Evolutionary conservation across 2,797 vertebrate species (phyloP), one percentile per base, ranked within the genome.

Genomic region (Lerista edwardsae): DNA sequence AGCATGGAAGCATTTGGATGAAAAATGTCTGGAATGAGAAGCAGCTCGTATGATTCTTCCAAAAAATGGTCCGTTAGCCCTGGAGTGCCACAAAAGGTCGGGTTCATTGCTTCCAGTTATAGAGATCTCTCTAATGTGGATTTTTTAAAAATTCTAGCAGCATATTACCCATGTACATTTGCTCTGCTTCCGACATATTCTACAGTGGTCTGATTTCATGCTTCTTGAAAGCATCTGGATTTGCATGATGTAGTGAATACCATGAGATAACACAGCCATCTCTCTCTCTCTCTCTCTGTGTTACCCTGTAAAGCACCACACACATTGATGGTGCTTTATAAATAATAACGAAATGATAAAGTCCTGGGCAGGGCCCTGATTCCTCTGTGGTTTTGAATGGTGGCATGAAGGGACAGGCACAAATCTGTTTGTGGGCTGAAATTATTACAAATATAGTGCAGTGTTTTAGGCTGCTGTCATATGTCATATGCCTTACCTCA

Each of bases 1-100:
- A 79, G n/a, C n/a, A n/a, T n/a, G n/a, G 62, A 81, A 74, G 47
- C 23, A 25, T 82, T 73, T 78, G n/a, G 68, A 79, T 72, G 34
- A 31, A 1, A 80, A 47, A 86, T 88, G 87, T 57, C 65, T 84
- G 85, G 79, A 57, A 68, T 76, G 62, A 62, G 80, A 87, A 89
- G 91, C 84, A 90, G 89, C 41, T 89, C 88, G 75, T 74, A 62
- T 85, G 69, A 31, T 84, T 88, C 84, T 87, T 86, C 39, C 82
- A 75, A 79, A 86, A 82, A 89, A 84, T 86, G 89, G 77, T 89
- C 86, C 84, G 84, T 29, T 62, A 92, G 79, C 67, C 27, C 21
- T 87, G 61, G 77, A 86, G 76, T 86, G 44, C 86, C 89, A 12
- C 76, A 82, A 71, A 84, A 84, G 88, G 68, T 29, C 75, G 75